Conservation (phyloP, 2,797 vertebrate species). For the Epinephelus awoara region DNA sequence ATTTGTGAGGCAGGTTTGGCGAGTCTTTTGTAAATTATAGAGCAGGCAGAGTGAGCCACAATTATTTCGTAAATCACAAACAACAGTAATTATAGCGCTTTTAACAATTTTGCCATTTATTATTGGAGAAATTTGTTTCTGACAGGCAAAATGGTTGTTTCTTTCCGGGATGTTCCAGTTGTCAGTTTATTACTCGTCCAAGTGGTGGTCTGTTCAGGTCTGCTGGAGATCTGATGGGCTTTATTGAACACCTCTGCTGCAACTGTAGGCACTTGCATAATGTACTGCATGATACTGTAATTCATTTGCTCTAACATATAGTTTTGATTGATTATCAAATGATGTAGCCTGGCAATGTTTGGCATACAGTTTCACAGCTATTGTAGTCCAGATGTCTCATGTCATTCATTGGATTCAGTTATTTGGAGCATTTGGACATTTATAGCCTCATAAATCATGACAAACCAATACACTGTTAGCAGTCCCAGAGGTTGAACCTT, state of each 20-base stretch:
- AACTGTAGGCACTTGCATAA: not conserved
- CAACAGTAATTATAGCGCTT: not conserved
- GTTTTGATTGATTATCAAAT: not conserved
- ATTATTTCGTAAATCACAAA: conserved; percentile 18
- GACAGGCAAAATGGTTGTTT: conserved; percentile 7
- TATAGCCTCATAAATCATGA: not conserved
- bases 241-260: conserved; percentile 18
- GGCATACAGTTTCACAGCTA: not conserved
- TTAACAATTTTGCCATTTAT: conserved; percentile 2
- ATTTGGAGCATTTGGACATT: not conserved
- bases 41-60: not conserved
- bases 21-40: conserved; percentile 6
- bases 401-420: not conserved
- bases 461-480: not conserved
- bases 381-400: not conserved
- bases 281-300: conserved; percentile 10
- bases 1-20: not conserved
- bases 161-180: not conserved
- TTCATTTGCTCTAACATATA: conserved; percentile 29
- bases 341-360: not conserved
- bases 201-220: conserved; percentile 13
- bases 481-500: not conserved
- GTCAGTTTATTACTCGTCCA: not conserved
- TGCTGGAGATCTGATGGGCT: conserved; percentile 3
- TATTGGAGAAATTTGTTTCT: not conserved